These are phyloP conservation scores for Agrochola macilenta DNA, from an alignment of 2,888 invertebrate species.

Conservation along the genomic window DNA sequence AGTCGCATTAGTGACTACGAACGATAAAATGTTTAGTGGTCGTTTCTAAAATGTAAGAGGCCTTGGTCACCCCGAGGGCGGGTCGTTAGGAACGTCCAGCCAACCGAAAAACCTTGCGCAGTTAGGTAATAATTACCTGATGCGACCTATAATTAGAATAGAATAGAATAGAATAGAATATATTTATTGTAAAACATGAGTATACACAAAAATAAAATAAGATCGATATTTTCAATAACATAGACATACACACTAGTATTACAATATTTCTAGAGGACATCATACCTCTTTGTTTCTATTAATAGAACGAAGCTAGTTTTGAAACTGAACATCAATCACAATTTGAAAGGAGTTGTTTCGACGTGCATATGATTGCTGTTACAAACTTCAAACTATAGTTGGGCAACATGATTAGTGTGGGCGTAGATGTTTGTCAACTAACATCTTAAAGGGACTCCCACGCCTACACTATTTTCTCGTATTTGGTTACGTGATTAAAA, in stretches of 20 bases:
- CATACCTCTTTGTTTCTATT: constrained; percentile 22
- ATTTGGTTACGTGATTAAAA: constrained; percentile 45
- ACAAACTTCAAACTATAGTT: constrained; percentile 36
- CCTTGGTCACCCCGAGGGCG: constrained; percentile 13
- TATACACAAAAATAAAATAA: too few species aligned
- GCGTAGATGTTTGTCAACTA: constrained; percentile 60
- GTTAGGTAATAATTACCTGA: constrained; percentile 10
- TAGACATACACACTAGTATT: background rate
- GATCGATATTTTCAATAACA: constrained; percentile 14
- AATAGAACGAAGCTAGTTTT: constrained; percentile 44
- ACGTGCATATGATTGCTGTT: constrained; percentile 34
- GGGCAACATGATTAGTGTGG: constrained; percentile 47
- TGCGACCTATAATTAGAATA: constrained; percentile 1
- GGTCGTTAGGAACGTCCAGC: constrained; percentile 5
- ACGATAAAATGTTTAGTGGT: constrained; percentile 23
- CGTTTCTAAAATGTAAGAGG: constrained; percentile 15
- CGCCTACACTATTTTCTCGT: constrained; percentile 23
- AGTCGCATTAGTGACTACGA: background rate
- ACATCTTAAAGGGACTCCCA: constrained; percentile 41
- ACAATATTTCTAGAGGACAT: background rate
- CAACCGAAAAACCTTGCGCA: constrained; percentile 5
- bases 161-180: too few species aligned
- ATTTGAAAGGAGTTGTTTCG: constrained; percentile 40
- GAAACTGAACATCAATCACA: constrained; percentile 55
- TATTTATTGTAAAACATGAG: too few species aligned